Evolutionary conservation across 2,888 invertebrate species (phyloP), one percentile per base, ranked within the genome.

Genomic region (Helicoverpa assulta): DNA sequence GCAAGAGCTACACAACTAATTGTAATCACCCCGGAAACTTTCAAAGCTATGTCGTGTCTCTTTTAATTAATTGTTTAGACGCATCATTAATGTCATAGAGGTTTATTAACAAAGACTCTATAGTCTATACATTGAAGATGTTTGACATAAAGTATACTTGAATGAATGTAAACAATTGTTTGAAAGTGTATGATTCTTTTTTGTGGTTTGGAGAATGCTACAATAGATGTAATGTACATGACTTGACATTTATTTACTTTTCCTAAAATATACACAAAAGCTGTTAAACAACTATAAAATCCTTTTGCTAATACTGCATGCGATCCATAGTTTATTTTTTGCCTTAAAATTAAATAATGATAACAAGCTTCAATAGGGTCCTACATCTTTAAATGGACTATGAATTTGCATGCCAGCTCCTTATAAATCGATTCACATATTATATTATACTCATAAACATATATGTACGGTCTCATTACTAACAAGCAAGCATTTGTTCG

Each of bases 401-500:
- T 14, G 40, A 40, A 10, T 40, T 40, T 40, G 40, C 40, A 40
- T 40, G 40, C 4, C 40, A 12, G 10, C 40, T 40, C 40, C 14
- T 47, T 47, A 47, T 47, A n/a, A 8, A 21, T 53, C 5, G 3
- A 21, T 56, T 21, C 37, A 21, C 51, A 64, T 26, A 26, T 26
- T 26, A 26, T 26, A 26, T 26, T 26, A 60, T 26, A 37, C 33
- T n/a, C 33, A 43, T 59, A 51, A 1, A 29, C 47, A 43, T 47
- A 29, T 55, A 59, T 10, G 67, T 43, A 56, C 37, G 62, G 55
- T 19, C 81, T 70, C 65, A 77, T 76, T 78, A 76, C 70, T 84
- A 78, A 78, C 78, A 67, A 76, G 72, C 76, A 43, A 69, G 71
- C 63, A 84, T 83, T 84, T 80, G 85, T 80, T 70, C 71, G 54